phyloP scores from a whole-genome alignment of 1,140 invertebrate species.

The Eciton burchellii region DNA sequence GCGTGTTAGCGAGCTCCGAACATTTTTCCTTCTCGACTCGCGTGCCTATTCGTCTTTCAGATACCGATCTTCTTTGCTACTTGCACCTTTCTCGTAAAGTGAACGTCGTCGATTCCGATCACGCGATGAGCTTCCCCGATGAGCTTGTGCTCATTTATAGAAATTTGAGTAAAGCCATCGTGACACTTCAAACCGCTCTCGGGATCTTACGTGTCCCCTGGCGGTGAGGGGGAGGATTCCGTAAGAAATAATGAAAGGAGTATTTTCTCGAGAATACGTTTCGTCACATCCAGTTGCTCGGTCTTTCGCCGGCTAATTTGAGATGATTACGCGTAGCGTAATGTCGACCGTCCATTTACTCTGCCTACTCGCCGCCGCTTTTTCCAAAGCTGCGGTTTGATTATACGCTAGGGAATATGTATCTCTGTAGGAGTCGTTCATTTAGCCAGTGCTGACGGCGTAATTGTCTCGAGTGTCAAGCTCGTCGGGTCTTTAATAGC shows the following conservation, averaged over 20 bases:
- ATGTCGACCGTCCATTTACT: slow-evolving; percentile 41
- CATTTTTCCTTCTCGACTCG: slow-evolving; percentile 46
- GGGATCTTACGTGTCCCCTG: neutral
- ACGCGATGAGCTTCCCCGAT: slow-evolving; percentile 40
- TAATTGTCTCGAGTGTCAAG: slow-evolving; percentile 54
- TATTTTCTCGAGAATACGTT: slow-evolving; percentile 38
- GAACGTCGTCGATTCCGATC: slow-evolving; percentile 52
- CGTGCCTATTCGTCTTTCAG: slow-evolving; percentile 67
- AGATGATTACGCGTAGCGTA: slow-evolving; percentile 58
- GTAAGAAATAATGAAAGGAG: slow-evolving; percentile 3
- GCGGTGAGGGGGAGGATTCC: neutral
- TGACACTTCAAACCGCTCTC: neutral
- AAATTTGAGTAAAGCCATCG: slow-evolving; percentile 34
- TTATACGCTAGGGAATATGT: slow-evolving; percentile 48
- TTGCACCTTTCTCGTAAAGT: slow-evolving; percentile 62
- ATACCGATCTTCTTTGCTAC: slow-evolving; percentile 69
- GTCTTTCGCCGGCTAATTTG: slow-evolving; percentile 73
- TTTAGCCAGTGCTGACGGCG: slow-evolving; percentile 42
- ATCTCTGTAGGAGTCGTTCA: slow-evolving; percentile 43
- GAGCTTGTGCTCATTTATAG: slow-evolving; percentile 29
- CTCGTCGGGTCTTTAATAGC: slow-evolving; percentile 52
- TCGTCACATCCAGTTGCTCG: slow-evolving; percentile 51
- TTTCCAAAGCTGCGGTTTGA: slow-evolving; percentile 59
- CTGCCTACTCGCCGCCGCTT: neutral
- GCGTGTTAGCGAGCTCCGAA: slow-evolving; percentile 28